phyloP scores from a whole-genome alignment of 2,888 invertebrate species.

The Dysmachus trigonus region DNA sequence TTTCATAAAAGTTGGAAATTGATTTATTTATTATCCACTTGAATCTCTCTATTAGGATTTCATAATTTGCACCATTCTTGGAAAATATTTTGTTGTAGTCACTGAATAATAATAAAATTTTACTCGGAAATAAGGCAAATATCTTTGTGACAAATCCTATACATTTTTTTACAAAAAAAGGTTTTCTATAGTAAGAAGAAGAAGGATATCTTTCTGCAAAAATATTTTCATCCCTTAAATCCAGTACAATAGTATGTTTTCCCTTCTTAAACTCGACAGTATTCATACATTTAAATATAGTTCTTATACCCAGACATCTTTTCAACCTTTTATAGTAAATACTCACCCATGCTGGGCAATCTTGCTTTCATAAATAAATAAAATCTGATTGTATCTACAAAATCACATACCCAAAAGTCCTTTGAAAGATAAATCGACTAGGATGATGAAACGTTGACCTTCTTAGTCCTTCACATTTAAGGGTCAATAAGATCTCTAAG shows the following conservation, averaged over 20 bases:
- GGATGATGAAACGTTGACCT: neutral
- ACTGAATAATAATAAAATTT: neutral
- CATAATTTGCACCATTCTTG: too few relatives aligned
- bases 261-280: too few relatives aligned
- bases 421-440: neutral
- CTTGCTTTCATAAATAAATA: neutral
- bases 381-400: neutral
- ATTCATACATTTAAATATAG: too few relatives aligned
- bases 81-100: neutral
- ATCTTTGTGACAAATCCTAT: neutral
- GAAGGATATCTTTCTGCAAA: neutral
- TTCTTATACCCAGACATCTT: neutral
- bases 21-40: too few relatives aligned
- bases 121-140: neutral
- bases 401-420: neutral
- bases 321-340: neutral
- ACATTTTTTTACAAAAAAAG: too few relatives aligned
- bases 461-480: neutral
- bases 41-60: neutral
- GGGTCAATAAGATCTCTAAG: neutral
- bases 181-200: too few relatives aligned
- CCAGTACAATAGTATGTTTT: too few relatives aligned
- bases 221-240: neutral
- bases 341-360: neutral
- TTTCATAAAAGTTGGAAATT: too few relatives aligned